phyloP scores from a whole-genome alignment of 2,888 invertebrate species.

The Parnassius smintheus region DNA sequence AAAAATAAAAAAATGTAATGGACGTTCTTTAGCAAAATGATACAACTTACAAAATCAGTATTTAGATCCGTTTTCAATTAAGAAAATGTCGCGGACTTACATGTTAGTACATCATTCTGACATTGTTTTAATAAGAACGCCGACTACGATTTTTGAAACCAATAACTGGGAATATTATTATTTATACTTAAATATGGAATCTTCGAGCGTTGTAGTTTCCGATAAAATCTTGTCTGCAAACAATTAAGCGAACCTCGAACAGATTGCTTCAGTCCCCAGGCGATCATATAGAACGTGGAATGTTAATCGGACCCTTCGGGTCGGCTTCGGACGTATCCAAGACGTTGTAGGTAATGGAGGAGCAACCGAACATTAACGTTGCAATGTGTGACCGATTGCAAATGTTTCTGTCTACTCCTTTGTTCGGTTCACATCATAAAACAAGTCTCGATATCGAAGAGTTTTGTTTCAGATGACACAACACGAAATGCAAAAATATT shows the following conservation, averaged over 20 bases:
- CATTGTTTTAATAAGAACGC: background rate
- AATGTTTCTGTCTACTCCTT: slow-evolving; percentile 31
- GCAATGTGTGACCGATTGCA: slow-evolving; percentile 42
- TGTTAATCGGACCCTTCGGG: slow-evolving; percentile 66
- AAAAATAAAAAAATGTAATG: too few relatives aligned
- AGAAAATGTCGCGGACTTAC: too few relatives aligned
- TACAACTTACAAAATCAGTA: too few relatives aligned
- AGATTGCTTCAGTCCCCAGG: slow-evolving; percentile 60
- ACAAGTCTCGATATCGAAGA: slow-evolving; percentile 7
- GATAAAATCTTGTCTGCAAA: slow-evolving; percentile 72
- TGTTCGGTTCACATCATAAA: slow-evolving; percentile 20
- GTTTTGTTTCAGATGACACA: background rate
- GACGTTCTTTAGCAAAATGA: too few relatives aligned
- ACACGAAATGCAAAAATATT: too few relatives aligned
- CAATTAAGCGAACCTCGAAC: slow-evolving; percentile 63
- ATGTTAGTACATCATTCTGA: background rate
- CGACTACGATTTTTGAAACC: background rate
- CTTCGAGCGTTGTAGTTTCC: slow-evolving; percentile 28
- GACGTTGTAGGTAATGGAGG: slow-evolving; percentile 35
- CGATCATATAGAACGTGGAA: slow-evolving; percentile 63
- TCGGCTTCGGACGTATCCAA: slow-evolving; percentile 37
- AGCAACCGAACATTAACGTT: slow-evolving; percentile 31
- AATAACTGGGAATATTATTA: too few relatives aligned
- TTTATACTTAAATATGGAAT: slow-evolving; percentile 1
- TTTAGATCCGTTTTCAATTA: too few relatives aligned